These are phyloP conservation scores for Apolygus lucorum DNA, from an alignment of 1,140 invertebrate genomes.

Conservation along the genomic window DNA sequence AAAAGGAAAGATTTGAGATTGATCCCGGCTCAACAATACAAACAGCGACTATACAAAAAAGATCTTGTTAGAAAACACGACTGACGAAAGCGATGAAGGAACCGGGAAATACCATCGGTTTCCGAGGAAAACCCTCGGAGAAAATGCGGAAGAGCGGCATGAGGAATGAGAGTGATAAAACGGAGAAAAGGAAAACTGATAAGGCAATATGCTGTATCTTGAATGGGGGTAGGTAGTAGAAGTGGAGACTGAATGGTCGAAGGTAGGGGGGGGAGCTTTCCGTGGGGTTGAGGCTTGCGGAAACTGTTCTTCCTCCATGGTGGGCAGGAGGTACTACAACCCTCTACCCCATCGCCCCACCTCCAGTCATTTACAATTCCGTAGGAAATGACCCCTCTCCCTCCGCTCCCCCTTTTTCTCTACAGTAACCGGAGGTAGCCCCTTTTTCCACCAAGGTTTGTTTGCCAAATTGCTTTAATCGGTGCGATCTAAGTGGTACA, in stretches of 20 bases:
- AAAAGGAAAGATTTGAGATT: no score
- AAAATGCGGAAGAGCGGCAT: neutral
- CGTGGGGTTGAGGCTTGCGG: neutral
- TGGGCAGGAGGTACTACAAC: neutral
- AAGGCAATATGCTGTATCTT: neutral
- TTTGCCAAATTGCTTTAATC: conserved; percentile 24
- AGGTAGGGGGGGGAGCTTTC: neutral
- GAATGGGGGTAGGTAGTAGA: no score
- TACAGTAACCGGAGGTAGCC: conserved; percentile 1
- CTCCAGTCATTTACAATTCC: conserved; percentile 5
- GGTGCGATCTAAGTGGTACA: conserved; percentile 21
- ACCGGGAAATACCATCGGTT: neutral
- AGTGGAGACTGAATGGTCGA: no score
- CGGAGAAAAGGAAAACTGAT: neutral
- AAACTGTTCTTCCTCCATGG: no score
- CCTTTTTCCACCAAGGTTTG: conserved; percentile 12
- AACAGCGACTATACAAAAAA: no score
- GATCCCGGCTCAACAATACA: no score
- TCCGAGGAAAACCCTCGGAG: neutral
- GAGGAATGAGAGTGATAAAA: neutral
- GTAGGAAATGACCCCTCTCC: conserved; percentile 16
- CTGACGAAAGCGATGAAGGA: no score
- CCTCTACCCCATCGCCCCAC: neutral
- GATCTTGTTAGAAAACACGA: no score
- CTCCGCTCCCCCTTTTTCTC: neutral